Evolutionary conservation across 2,113 vertebrate species (phyloP).

Genomic region (Semicossyphus pulcher): DNA sequence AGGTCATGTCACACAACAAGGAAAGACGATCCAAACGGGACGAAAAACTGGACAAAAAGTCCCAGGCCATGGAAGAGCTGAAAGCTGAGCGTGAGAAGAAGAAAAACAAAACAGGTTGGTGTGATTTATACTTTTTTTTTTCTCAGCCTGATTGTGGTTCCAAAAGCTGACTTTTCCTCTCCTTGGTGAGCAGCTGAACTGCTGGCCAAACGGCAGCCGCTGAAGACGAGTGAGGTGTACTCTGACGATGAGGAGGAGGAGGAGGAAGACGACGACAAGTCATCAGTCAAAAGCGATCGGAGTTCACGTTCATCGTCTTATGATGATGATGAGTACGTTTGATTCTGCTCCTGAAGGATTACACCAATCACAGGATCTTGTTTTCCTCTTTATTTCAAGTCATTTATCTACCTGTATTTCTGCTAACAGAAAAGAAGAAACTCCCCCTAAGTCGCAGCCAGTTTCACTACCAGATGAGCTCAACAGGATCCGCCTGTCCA

Average conservation of each 20-base stretch:
- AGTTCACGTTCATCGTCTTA: constrained; percentile 95
- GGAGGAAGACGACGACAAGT: constrained; percentile 97
- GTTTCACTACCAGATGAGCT: constrained; percentile 96
- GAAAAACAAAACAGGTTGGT: constrained; percentile 95
- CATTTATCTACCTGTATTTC: not conserved
- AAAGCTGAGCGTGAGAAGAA: constrained; percentile 98
- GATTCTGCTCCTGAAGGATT: not conserved
- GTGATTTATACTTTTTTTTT: not conserved
- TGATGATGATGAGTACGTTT: constrained; percentile 94
- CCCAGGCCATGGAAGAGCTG: constrained; percentile 98
- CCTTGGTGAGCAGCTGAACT: constrained; percentile 88
- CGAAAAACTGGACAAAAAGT: constrained; percentile 98
- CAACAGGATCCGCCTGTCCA: constrained; percentile 94
- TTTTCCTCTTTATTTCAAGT: not conserved
- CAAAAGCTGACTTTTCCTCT: not conserved
- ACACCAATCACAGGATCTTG: fast-evolving
- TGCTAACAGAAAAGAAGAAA: constrained; percentile 90
- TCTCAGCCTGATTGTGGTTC: not conserved
- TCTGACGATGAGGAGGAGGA: constrained; percentile 98
- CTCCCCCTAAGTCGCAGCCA: constrained; percentile 95
- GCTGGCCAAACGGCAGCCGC: constrained; percentile 94
- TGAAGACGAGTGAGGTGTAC: constrained; percentile 98
- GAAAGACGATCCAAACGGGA: constrained; percentile 96
- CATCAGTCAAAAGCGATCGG: constrained; percentile 95
- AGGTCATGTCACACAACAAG: constrained; percentile 99